Evolutionary conservation across 2,113 vertebrate genomes (phyloP).

Genomic region (Hyaena hyaena): DNA sequence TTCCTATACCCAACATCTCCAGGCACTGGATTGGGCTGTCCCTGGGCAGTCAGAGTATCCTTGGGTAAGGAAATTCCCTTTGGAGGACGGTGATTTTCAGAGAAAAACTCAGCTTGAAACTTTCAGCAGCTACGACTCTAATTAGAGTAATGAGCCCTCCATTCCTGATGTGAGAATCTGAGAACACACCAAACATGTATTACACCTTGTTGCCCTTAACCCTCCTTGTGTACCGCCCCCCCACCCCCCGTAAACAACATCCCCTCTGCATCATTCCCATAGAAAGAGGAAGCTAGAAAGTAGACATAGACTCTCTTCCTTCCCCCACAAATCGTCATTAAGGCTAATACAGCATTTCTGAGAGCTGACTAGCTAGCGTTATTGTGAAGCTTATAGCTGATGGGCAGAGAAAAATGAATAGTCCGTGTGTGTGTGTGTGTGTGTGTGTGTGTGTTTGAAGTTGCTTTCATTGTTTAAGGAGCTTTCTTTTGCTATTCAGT

Average conservation of each 20-base stretch:
- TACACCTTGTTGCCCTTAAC: neutral
- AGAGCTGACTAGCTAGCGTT: conserved; percentile 15
- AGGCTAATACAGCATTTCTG: neutral
- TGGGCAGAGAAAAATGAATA: conserved; percentile 48
- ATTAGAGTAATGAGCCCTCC: neutral
- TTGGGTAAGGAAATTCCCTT: neutral
- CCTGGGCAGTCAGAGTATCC: neutral
- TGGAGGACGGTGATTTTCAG: neutral
- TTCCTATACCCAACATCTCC: neutral
- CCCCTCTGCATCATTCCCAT: neutral
- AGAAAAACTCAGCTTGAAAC: neutral
- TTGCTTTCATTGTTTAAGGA: conserved; percentile 65
- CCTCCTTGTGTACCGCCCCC: rapidly evolving
- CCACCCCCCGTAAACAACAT: neutral
- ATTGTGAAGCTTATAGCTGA: conserved; percentile 26
- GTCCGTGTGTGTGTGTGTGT: neutral
- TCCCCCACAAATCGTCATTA: neutral
- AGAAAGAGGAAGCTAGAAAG: neutral
- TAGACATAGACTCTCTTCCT: neutral
- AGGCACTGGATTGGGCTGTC: neutral
- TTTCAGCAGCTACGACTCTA: neutral
- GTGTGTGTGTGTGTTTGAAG: conserved; percentile 43
- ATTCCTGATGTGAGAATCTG: neutral
- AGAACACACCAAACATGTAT: neutral
- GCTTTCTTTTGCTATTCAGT: conserved; percentile 54